Evolutionary conservation across 2,888 invertebrate species (phyloP), one percentile per base, ranked within the genome.

Genomic region (Mimumesa dahlbomi): DNA sequence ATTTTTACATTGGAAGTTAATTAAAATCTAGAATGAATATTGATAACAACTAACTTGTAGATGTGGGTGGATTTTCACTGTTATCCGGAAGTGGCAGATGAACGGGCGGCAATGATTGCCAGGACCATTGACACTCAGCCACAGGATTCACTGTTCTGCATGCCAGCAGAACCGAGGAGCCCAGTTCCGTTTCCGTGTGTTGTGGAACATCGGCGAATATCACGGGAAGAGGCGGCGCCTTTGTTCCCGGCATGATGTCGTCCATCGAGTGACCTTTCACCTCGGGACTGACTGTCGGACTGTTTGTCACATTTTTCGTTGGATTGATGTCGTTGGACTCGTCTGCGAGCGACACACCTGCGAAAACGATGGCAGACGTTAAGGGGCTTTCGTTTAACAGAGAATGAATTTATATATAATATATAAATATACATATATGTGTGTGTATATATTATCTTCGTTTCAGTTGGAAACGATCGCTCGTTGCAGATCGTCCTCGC

Each of bases 71-170:
- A 63, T 56, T 78, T 53, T 85, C 84, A 45, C 78, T 86, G 68
- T 81, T 82, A 59, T 88, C 82, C 59, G 88, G 88, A 74, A 84
- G 80, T 42, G 88, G 88, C 48, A 88, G 75, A 61, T 87, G 83
- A 36, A 83, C 79, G 11, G 88, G 88, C 0, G 87, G 85, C 22
- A 87, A 69, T 16, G 89, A 83, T 25, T 84, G 84, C 89, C 89
- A 89, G 61, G 87, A 88, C 89, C 89, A 89, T 56, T 85, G 87
- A 59, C 89, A 89, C 49, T 89, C 88, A 34, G 75, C 76, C 19
- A 89, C 87, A 52, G 88, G 83, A 71, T 77, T 80, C 34, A 82
- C 79, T 7, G 87, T 86, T 58, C 85, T 79, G 71, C 89, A 89
- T 45, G 85, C 81, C 50, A 89, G 73, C 29, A 88, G 79, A 7